Base-by-base conservation (phyloP, 2,888 invertebrate genomes). In the Calameuta filiformis region DNA sequence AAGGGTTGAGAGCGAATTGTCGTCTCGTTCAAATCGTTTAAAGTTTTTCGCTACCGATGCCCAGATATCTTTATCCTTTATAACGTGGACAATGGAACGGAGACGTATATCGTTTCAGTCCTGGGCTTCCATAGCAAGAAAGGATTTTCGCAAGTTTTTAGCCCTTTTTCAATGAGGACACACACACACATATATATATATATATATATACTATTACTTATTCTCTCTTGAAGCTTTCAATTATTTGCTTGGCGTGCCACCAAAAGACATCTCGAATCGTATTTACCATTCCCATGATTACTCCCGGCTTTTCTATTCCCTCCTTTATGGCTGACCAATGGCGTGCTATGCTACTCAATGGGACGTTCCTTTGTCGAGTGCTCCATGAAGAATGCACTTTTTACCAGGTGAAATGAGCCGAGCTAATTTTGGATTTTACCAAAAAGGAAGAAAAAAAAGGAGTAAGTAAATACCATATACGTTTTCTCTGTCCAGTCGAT, bases 211-310 rank as follows among this genome's bases (percentile, higher is more conserved):
- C 56, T 56, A 23, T 74, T 77, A 75, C 81, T 76, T 78, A 79
- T 73, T 75, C 34, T 33, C 40, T 37, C 12, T 37, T 40, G 23
- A 56, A 56, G 71, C 68, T 80, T 68, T 12, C 82, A 88, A 88
- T 88, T 82, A 88, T 87, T 86, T 85, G 87, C 83, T 85, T 81
- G 83, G 83, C 73, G 78, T 83, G 79, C 75, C 82, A 85, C 83
- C 81, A 85, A 88, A 83, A 81, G 84, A 83, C 84, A 83, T 83
- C 81, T 81, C 81, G 84, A 87, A 88, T 90, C 87, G 87, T 90
- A 89, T 90, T 90, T 90, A 87, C 89, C 81, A 89, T 90, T 89
- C 89, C 89, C 90, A 90, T 90, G 89, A 90, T 89, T 86, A 87
- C 87, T 86, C 85, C 80, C 78, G 75, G 81, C 81, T 81, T 84